Evolutionary conservation across 2,888 invertebrate species (phyloP).

Genomic region (Eristalinus aeneus): DNA sequence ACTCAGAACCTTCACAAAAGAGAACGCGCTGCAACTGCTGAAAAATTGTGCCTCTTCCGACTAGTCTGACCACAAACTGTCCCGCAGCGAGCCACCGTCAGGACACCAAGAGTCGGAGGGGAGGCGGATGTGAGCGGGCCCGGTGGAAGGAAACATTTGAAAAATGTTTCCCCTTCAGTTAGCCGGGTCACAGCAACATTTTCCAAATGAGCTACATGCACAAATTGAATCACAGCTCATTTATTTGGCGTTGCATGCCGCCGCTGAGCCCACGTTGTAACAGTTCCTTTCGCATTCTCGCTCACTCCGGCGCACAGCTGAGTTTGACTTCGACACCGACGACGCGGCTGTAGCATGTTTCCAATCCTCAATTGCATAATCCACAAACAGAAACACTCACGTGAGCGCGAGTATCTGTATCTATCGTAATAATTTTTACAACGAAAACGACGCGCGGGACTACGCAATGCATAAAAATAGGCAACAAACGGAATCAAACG

Average conservation of each 20-base stretch:
- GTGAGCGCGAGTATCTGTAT: not conserved
- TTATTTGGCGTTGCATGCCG: slow-evolving; percentile 30
- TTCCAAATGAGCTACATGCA: slow-evolving; percentile 23
- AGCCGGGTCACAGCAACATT: not conserved
- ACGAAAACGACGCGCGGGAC: slow-evolving; percentile 44
- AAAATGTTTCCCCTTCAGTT: slow-evolving; percentile 20
- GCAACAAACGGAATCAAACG: slow-evolving; percentile 46
- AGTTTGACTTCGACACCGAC: not conserved
- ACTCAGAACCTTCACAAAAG: not conserved
- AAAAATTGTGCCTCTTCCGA: not conserved
- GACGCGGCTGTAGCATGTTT: slow-evolving; percentile 29
- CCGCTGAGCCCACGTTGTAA: slow-evolving; percentile 49
- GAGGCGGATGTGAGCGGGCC: too few species aligned
- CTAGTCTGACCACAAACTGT: not conserved
- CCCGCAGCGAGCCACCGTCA: not conserved
- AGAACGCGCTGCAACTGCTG: not conserved
- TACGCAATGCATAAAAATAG: slow-evolving; percentile 70
- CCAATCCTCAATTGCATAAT: slow-evolving; percentile 58
- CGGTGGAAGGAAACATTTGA: slow-evolving; percentile 3
- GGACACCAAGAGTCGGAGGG: not conserved
- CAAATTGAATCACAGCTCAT: slow-evolving; percentile 55
- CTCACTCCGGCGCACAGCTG: slow-evolving; percentile 24
- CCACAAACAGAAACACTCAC: slow-evolving; percentile 33
- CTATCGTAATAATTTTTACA: slow-evolving; percentile 39
- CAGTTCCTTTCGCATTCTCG: slow-evolving; percentile 46